Evolutionary conservation across 2,113 vertebrate genomes (phyloP), one percentile per base, ranked within the genome.

Genomic region (Bagarius yarrelli): DNA sequence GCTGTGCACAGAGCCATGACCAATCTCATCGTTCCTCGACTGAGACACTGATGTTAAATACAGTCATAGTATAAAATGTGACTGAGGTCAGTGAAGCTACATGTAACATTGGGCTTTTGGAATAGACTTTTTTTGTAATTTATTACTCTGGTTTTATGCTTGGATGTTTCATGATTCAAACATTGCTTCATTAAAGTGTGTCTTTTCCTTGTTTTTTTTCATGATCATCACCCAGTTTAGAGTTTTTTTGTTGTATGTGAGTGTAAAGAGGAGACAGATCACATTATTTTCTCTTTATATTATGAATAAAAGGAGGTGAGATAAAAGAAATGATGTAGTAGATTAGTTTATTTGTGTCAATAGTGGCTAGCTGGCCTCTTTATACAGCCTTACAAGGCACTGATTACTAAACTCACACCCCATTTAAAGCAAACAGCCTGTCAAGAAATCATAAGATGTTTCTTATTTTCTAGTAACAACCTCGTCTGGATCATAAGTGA

Each of bases 1-100:
- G 30, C 79, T 40, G 61, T 61, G 59, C 79, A 79, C 53, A 40
- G 69, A 74, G 30, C 19, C 70, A 73, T 64, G 79, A 73, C 57
- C 15, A 63, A 72, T 80, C 69, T 80, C 6, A 63, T 61, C 69
- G 73, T 63, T 69, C 60, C 56, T 80, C 63, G 13, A 79, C 21
- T 23, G 32, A 79, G 63, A 36, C n/a, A 23, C n/a, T 16, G 57
- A 27, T 80, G 57, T 36, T 73, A 27, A 30, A 73, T 32, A 60
- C 55, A 52, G 16, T 47, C 21, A 30, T 61, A 50, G 18, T 32
- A 36, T 61, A 23, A n/a, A 70, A 50, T 52, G 27, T 63, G 40
- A 47, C 36, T 40, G 63, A 52, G 79, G 50, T 73, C 44, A 73
- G 69, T 36, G 59, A 36, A 32, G 25, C 40, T 63, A 32, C 34